Evolutionary conservation across 2,113 vertebrate genomes (phyloP).

Genomic region (Sceloporus tristichus): DNA sequence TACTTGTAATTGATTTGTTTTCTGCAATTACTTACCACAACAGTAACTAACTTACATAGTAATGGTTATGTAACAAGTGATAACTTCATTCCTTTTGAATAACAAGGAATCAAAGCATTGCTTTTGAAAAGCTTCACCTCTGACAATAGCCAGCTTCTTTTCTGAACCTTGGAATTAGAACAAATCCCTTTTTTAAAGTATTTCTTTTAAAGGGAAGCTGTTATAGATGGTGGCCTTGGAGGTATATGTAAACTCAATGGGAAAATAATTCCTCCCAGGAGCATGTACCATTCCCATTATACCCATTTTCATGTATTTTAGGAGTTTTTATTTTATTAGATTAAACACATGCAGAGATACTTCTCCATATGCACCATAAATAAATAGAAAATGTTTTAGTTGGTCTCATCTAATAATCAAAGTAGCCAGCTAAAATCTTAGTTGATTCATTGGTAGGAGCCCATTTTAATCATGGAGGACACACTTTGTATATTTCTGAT

Average conservation of each 20-base stretch:
- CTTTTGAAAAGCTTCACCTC: too few relatives aligned
- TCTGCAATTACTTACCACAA: too few relatives aligned
- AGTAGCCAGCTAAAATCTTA: not conserved
- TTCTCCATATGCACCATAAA: not conserved
- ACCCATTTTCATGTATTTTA: not conserved
- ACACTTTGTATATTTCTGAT: not conserved
- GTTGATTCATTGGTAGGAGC: not conserved
- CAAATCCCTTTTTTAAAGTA: too few relatives aligned
- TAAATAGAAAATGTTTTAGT: not conserved
- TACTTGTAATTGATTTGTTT: too few relatives aligned
- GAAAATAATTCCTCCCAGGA: not conserved
- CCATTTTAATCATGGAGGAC: not conserved
- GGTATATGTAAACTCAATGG: not conserved
- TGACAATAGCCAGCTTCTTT: too few relatives aligned
- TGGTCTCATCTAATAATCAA: not conserved
- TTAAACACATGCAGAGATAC: not conserved
- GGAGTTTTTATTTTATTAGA: not conserved
- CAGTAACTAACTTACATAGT: too few relatives aligned
- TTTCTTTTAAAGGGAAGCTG: too few relatives aligned
- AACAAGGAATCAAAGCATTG: too few relatives aligned
- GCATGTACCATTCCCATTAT: not conserved
- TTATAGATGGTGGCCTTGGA: too few relatives aligned
- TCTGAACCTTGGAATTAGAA: too few relatives aligned
- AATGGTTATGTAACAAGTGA: too few relatives aligned
- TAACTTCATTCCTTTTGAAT: too few relatives aligned